phyloP scores from a whole-genome alignment of 2,113 vertebrate species.

The Nibea albiflora region DNA sequence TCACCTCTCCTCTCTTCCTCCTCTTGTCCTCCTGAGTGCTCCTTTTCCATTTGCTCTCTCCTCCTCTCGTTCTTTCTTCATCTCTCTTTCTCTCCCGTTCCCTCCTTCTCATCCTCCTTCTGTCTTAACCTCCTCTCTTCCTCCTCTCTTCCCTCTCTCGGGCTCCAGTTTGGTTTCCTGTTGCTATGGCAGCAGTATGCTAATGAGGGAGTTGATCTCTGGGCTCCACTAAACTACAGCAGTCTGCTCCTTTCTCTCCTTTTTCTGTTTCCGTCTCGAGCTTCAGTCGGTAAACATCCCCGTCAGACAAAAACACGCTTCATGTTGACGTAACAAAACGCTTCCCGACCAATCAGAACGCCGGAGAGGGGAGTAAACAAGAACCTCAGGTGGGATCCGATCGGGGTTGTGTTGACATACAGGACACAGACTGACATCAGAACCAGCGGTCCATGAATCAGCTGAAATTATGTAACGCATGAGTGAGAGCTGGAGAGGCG shows the following conservation, averaged over 20 bases:
- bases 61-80: not conserved
- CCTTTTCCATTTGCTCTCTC: not conserved
- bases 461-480: slow-evolving; percentile 15
- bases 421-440: not conserved
- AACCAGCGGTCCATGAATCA: not conserved
- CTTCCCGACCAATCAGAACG: not conserved
- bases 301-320: not conserved
- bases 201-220: slow-evolving; percentile 76
- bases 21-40: no score
- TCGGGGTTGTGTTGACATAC: not conserved
- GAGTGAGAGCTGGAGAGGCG: not conserved
- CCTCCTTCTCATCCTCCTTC: no score
- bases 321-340: not conserved
- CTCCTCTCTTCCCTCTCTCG: not conserved
- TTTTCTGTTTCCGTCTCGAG: not conserved
- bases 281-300: slow-evolving; percentile 22
- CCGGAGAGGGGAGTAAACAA: not conserved
- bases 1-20: not conserved
- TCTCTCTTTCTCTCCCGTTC: not conserved
- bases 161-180: slow-evolving; percentile 67
- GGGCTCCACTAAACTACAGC: slow-evolving; percentile 65
- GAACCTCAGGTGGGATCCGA: not conserved
- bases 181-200: slow-evolving; percentile 83
- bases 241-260: slow-evolving; percentile 29
- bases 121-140: not conserved